Percentiles rank a stretch among this genome's conserved stretches.
These are phyloP conservation scores for Microcebus tavaratra DNA, from an alignment of 2,113 vertebrate species.

Conservation along the genomic window DNA sequence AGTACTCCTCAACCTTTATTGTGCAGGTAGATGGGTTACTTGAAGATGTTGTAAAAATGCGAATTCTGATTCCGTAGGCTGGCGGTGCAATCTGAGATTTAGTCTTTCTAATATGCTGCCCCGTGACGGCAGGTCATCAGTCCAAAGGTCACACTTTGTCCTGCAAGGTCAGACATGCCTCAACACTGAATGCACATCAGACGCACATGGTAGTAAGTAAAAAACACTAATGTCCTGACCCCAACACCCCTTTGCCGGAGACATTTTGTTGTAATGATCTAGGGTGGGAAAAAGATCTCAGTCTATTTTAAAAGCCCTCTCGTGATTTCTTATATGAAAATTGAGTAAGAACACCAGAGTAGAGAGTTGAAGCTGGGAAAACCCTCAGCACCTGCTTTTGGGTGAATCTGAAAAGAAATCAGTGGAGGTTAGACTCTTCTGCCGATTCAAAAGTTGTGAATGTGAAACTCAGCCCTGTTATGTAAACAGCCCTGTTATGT, in stretches of 20 bases:
- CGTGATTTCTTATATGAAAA: neutral
- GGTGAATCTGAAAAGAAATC: neutral
- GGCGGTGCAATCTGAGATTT: neutral
- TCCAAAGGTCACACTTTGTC: neutral
- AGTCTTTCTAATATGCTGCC: neutral
- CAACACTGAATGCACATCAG: neutral
- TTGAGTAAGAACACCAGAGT: neutral
- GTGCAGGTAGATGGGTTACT: neutral
- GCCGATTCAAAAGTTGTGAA: neutral
- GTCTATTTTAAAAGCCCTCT: neutral
- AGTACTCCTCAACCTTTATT: neutral
- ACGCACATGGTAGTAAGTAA: neutral
- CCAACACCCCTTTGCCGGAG: neutral
- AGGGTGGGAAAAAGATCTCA: accelerated
- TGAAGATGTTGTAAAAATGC: neutral
- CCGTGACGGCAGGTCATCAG: neutral
- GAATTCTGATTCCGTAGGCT: neutral
- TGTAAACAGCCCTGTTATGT: too few species aligned
- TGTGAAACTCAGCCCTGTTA: neutral
- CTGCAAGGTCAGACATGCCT: neutral
- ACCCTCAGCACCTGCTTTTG: neutral
- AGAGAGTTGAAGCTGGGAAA: neutral
- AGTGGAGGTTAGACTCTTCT: neutral
- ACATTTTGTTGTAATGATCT: neutral
- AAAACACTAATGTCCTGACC: neutral